Percentiles rank a stretch among this genome's conserved stretches.
Conservation (phyloP, 2,888 invertebrate genomes). For the Sycophila texana region DNA sequence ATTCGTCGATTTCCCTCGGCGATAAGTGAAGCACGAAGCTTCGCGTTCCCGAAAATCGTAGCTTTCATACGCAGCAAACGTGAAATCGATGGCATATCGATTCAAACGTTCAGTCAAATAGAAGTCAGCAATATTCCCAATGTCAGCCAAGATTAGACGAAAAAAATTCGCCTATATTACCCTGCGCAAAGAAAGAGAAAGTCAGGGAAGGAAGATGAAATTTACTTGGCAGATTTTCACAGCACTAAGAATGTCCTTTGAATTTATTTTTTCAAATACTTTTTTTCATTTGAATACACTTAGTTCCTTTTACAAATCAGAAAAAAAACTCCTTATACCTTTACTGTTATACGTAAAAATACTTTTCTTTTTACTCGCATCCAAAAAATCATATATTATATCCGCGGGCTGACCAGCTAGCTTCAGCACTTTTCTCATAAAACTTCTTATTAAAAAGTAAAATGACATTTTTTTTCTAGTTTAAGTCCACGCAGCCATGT, state of each 20-base stretch:
- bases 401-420: too few species aligned
- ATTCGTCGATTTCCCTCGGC: background rate
- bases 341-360: background rate
- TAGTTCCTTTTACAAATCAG: too few species aligned
- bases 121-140: constrained; percentile 17
- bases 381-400: too few species aligned
- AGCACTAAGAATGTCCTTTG: background rate
- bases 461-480: too few species aligned
- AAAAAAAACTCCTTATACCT: background rate
- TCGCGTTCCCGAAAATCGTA: background rate
- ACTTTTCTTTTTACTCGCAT: too few species aligned
- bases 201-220: background rate
- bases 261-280: too few species aligned
- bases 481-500: too few species aligned
- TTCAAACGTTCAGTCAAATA: constrained; percentile 19
- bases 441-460: too few species aligned
- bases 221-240: constrained; percentile 13
- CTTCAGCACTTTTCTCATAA: background rate
- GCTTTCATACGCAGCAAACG: background rate
- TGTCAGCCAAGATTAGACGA: background rate
- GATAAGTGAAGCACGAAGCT: background rate
- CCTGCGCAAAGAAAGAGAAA: background rate
- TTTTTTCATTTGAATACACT: too few species aligned
- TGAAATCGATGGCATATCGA: background rate
- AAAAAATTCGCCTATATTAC: constrained; percentile 2